These are phyloP conservation scores for Poeciliopsis presidionis DNA, from an alignment of 2,797 vertebrate species.

Conservation along the genomic window DNA sequence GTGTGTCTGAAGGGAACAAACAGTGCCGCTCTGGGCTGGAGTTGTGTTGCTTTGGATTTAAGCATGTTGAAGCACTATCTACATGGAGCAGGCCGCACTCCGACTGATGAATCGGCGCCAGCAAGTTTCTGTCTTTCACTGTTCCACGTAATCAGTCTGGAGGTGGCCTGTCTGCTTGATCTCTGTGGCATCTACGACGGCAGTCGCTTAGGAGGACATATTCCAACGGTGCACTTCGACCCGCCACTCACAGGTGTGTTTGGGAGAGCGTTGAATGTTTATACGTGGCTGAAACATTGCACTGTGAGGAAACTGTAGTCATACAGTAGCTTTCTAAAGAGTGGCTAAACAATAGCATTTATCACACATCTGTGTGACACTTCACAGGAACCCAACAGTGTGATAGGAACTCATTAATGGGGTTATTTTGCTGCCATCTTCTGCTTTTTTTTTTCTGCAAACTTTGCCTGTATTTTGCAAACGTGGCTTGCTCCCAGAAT, in stretches of 20 bases:
- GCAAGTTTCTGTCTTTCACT: neutral
- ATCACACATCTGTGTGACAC: neutral
- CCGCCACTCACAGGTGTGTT: neutral
- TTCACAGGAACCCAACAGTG: neutral
- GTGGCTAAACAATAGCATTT: neutral
- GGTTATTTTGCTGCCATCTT: neutral
- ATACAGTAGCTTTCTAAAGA: neutral
- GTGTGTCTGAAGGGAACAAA: neutral
- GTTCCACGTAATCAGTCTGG: neutral
- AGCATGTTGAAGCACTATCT: neutral
- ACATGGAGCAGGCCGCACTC: neutral
- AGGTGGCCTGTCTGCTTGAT: neutral
- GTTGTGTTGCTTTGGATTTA: neutral
- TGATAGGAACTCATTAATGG: neutral
- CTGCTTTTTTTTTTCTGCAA: neutral
- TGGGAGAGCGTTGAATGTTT: neutral
- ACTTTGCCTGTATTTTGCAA: neutral
- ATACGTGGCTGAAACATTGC: neutral
- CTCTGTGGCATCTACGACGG: neutral
- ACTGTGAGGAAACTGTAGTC: conserved; percentile 4
- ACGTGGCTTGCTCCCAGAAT: neutral
- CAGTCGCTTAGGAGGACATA: neutral
- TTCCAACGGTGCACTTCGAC: neutral
- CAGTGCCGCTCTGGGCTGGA: neutral
- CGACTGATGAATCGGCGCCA: neutral